Conservation (phyloP, 2,888 invertebrate genomes). For the Heliconius erato region DNA sequence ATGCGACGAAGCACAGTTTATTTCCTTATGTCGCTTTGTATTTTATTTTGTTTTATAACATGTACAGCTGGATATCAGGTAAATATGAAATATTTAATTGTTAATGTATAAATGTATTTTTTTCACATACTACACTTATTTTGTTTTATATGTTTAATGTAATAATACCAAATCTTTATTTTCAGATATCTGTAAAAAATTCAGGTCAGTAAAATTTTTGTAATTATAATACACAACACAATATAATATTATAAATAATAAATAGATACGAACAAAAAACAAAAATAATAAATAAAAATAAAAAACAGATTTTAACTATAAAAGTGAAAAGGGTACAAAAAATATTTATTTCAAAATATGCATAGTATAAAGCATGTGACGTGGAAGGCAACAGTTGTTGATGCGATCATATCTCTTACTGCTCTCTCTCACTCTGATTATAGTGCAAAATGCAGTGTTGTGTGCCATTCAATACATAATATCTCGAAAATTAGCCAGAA, state of each 20-base stretch:
- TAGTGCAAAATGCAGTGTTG: too few relatives aligned
- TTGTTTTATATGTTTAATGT: not conserved
- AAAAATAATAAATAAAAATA: too few relatives aligned
- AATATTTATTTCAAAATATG: too few relatives aligned
- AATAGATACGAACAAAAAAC: too few relatives aligned
- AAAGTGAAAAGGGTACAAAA: not conserved
- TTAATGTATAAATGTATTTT: not conserved
- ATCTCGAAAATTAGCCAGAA: too few relatives aligned
- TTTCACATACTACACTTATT: not conserved
- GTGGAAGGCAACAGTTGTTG: too few relatives aligned
- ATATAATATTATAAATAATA: too few relatives aligned
- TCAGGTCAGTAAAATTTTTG: conserved; percentile 43
- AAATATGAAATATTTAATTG: conserved; percentile 40
- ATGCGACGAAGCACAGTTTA: conserved; percentile 67
- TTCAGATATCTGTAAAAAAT: conserved; percentile 59
- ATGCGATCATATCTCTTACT: too few relatives aligned
- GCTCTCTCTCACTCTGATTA: too few relatives aligned
- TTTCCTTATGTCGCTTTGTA: conserved; percentile 59
- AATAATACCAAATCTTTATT: conserved; percentile 45
- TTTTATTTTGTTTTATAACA: conserved; percentile 57
- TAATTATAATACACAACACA: too few relatives aligned
- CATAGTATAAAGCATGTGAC: too few relatives aligned
- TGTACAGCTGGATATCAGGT: conserved; percentile 67
- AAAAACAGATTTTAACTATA: not conserved
- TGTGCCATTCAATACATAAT: too few relatives aligned